Evolutionary conservation across 2,797 vertebrate genomes (phyloP), one percentile per base, ranked within the genome.

Genomic region (Paramormyrops hopkinsi): DNA sequence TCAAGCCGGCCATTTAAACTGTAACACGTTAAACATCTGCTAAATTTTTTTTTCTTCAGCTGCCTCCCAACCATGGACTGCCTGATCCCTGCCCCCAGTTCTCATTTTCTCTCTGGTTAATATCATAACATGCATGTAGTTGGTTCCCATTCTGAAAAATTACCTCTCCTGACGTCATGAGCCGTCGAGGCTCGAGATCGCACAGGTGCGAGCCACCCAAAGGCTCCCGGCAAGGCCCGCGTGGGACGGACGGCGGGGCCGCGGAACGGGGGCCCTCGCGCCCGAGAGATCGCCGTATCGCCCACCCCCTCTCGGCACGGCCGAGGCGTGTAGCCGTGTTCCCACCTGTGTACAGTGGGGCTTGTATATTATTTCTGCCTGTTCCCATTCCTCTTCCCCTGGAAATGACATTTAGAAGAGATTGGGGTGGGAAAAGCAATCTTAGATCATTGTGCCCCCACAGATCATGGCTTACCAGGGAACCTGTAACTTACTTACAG

Each of bases 371-470:
- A 88, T 91, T 90, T 56, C 88, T 69, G 88, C 87, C 90, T 87
- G 56, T 86, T 90, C 91, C 90, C 91, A 91, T 92, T 91, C 91
- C 90, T 92, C 92, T 92, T 92, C 90, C 88, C 91, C 91, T 53
- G 29, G 93, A 94, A 93, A 94, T 95, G 94, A 95, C 95, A 95
- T 95, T 95, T 95, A 93, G 92, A 95, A 93, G 93, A 94, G 93
- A 93, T 93, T 93, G 94, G 54, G 86, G 94, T 94, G 94, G 94
- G 94, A 95, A 95, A 96, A 96, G 95, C 94, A 96, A 95, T 96
- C 95, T 95, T 91, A 93, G 91, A 90, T 92, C 91, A 92, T 89
- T 89, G 85, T 89, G 88, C 94, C 95, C 95, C 94, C 76, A 87
- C 91, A 94, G 94, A 93, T 94, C 92, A 92, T 92, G 91, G 92